Evolutionary conservation across 2,113 vertebrate species (phyloP), one percentile per base, ranked within the genome.

Genomic region (Trogon surrucura): DNA sequence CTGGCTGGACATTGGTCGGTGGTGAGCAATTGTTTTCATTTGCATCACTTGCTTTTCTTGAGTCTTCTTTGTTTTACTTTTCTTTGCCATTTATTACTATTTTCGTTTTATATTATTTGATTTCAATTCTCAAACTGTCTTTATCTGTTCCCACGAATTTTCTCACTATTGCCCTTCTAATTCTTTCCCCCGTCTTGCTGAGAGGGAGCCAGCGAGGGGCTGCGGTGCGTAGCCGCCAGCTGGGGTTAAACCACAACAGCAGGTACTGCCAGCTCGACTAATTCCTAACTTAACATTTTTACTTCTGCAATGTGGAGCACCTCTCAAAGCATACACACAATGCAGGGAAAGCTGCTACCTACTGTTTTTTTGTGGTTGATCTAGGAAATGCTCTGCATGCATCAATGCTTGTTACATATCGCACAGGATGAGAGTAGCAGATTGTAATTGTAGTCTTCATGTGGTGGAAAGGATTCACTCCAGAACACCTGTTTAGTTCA

Each of bases 211-310:
- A 53, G 10, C 5, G 11, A 73, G 17, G 6, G 29, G 47, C 11
- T 74, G 8, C 51, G 18, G 25, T 16, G 69, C 34, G 60, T 53
- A 62, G 19, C 51, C 57, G 16, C 41, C 23, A 8, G 4, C 32
- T 47, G n/a, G 8, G 19, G 8, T 81, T 48, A 32, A 65, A 48
- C 22, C n/a, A 54, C 0, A 0, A 16, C n/a, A 54, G 1, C 1
- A 9, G 27, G 15, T 32, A 56, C 38, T 61, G 25, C 38, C 25
- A 61, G 51, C 34, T 74, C n/a, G 41, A 38, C 38, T 1, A 2
- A 17, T 72, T 56, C 36, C n/a, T 47, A 50, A 58, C 23, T 21
- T 50, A 23, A 30, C 4, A 1, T 16, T 65, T 47, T 26, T 9
- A 47, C 21, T 32, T 48, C 12, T 41, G 30, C 9, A 5, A 3